These are phyloP conservation scores for Megalops atlanticus DNA, from an alignment of 2,113 vertebrate genomes.

Conservation along the genomic window DNA sequence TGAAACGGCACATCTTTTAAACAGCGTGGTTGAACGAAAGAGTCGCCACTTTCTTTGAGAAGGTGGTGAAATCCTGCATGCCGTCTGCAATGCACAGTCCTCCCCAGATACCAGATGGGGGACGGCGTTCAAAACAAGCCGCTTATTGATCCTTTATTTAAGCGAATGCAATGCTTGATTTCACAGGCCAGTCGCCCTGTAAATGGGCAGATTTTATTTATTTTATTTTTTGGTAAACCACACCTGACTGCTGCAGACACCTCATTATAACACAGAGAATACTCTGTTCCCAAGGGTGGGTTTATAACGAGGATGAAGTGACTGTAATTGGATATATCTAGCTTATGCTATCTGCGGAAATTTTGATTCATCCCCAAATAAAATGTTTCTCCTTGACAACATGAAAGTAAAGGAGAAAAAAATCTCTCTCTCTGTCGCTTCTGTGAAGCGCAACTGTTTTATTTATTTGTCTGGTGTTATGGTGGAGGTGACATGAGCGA, in stretches of 20 bases:
- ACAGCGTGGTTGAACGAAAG: not conserved
- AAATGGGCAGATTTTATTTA: not conserved
- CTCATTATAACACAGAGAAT: slow-evolving; percentile 45
- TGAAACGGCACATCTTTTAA: not conserved
- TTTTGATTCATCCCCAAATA: slow-evolving; percentile 67
- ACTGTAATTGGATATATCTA: slow-evolving; percentile 75
- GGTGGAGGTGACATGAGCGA: slow-evolving; percentile 37
- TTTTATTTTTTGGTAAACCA: slow-evolving; percentile 32
- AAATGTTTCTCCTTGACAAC: slow-evolving; percentile 58
- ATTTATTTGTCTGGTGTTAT: not conserved
- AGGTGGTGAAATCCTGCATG: not conserved
- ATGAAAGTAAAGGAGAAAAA: slow-evolving; percentile 49
- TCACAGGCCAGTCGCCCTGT: not conserved
- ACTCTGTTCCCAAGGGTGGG: slow-evolving; percentile 50
- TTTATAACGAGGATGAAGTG: slow-evolving; percentile 66
- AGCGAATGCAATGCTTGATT: not conserved
- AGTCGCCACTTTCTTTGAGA: not conserved
- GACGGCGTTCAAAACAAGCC: not conserved
- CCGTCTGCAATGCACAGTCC: not conserved
- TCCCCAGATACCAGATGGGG: not conserved
- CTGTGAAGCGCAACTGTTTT: slow-evolving; percentile 43
- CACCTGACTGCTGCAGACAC: slow-evolving; percentile 52
- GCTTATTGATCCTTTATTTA: not conserved
- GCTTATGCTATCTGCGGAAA: slow-evolving; percentile 60
- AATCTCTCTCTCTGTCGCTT: slow-evolving; percentile 51